Evolutionary conservation across 2,888 invertebrate species (phyloP).

Genomic region (Itoplectis maculator): DNA sequence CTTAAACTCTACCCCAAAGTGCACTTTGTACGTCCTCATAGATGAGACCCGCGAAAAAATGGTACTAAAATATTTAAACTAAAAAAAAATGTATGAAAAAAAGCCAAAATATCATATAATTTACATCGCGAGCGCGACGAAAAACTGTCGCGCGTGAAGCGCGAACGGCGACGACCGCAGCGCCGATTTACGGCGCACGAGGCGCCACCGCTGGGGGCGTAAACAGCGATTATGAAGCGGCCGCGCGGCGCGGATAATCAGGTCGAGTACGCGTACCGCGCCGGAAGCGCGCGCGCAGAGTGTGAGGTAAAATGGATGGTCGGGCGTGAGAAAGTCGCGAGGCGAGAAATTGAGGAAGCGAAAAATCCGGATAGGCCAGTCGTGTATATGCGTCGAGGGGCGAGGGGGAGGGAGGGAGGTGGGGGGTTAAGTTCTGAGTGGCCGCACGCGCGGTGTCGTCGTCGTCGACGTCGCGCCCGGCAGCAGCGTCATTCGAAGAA

Average conservation of each 20-base stretch:
- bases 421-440: too few species aligned
- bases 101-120: background rate
- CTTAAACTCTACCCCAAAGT: background rate
- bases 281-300: conserved; percentile 55
- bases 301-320: conserved; percentile 37
- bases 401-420: too few species aligned
- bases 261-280: conserved; percentile 35
- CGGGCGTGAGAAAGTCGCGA: conserved; percentile 50
- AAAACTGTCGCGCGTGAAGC: background rate
- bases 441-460: conserved; percentile 56
- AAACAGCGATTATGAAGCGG: conserved; percentile 54
- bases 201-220: background rate
- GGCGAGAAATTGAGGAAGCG: conserved; percentile 43
- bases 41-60: background rate
- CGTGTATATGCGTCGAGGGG: conserved; percentile 10
- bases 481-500: conserved; percentile 78
- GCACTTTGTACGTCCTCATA: background rate
- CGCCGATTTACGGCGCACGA: conserved; percentile 23
- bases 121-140: too few species aligned
- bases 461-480: too few species aligned
- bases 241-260: conserved; percentile 41
- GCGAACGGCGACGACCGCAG: conserved; percentile 7
- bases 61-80: too few species aligned
- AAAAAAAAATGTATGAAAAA: background rate
- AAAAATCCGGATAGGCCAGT: conserved; percentile 62